phyloP scores from a whole-genome alignment of 2,797 vertebrate genomes.

The Sebastes taczanowskii region DNA sequence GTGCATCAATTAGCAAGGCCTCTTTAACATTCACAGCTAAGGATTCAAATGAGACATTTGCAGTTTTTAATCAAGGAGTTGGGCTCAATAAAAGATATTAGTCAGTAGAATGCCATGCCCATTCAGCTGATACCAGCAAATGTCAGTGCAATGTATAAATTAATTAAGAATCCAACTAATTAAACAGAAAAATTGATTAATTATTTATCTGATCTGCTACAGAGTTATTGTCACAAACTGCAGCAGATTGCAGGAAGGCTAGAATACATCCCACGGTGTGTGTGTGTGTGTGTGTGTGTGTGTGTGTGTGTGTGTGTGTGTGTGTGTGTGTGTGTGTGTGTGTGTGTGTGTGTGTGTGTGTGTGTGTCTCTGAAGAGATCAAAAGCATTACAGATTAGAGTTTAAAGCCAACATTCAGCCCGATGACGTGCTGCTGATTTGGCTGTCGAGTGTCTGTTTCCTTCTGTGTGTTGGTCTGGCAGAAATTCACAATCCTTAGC shows the following conservation, averaged over 20 bases:
- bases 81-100: not conserved
- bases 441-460: constrained; percentile 25
- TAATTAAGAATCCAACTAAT: constrained; percentile 9
- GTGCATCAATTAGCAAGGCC: not conserved
- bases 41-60: constrained; percentile 31
- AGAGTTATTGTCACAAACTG: not conserved
- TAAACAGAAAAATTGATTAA: not conserved
- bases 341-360: not conserved
- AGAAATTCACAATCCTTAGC: constrained; percentile 45
- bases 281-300: not conserved
- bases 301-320: not conserved
- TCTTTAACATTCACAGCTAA: not conserved
- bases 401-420: constrained; percentile 2
- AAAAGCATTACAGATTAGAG: constrained; percentile 19
- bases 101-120: not conserved
- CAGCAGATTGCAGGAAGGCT: not conserved
- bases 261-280: not conserved
- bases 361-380: not conserved
- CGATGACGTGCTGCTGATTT: constrained; percentile 40
- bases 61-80: not conserved
- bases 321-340: not conserved
- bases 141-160: not conserved
- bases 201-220: not conserved
- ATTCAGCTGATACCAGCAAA: not conserved
- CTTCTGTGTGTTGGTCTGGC: constrained; percentile 40